These are phyloP conservation scores for Drosophila pseudoobscura DNA, from an alignment of 1,140 invertebrate genomes.

Conservation along the genomic window DNA sequence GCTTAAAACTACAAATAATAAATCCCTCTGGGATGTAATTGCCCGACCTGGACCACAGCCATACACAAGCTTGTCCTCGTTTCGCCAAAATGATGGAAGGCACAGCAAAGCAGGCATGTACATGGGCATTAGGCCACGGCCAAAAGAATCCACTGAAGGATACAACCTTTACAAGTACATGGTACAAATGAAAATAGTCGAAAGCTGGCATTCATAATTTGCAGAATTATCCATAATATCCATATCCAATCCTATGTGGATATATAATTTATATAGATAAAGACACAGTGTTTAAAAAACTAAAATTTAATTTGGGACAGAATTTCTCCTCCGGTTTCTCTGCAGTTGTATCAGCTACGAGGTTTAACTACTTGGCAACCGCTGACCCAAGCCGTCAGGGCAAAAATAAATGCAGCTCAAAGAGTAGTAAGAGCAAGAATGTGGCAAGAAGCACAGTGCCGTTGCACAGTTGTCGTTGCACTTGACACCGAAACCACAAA, in stretches of 20 bases:
- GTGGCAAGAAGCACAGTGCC: constrained; percentile 4
- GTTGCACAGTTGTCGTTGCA: constrained; percentile 18
- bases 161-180: no score
- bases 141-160: no score
- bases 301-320: not conserved
- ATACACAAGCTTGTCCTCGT: constrained; percentile 12
- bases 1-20: constrained; percentile 44
- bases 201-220: no score
- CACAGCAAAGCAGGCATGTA: no score
- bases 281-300: no score
- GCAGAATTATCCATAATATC: no score
- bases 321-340: no score
- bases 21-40: constrained; percentile 33
- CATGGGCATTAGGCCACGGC: no score
- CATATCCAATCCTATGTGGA: no score
- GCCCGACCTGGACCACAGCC: constrained; percentile 19
- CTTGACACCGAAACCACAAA: constrained; percentile 56
- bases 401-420: constrained; percentile 37
- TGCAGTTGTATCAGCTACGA: not conserved
- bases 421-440: constrained; percentile 22
- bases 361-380: constrained; percentile 4
- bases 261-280: no score
- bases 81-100: constrained; percentile 18
- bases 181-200: no score
- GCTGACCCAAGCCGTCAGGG: constrained; percentile 1